A percentile compares a stretch with the other conserved stretches of the same genome.
Conservation (phyloP, 2,113 vertebrate genomes). For the Rissa tridactyla region DNA sequence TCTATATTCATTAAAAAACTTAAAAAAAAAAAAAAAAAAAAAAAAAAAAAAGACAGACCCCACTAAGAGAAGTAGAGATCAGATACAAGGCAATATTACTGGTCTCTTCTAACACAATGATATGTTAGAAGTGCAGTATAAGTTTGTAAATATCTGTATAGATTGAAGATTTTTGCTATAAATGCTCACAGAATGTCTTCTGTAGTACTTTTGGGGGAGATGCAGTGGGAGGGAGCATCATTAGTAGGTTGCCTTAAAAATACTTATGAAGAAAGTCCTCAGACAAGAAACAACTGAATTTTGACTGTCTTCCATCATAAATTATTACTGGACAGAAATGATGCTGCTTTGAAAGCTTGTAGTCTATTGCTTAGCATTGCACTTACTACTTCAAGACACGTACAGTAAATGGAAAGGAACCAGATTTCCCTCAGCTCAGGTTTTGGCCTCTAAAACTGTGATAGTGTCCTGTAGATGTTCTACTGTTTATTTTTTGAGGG, state of each 20-base stretch:
- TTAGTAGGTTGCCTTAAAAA: neutral
- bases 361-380: neutral
- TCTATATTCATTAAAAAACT: neutral
- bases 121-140: neutral
- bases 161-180: neutral
- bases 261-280: neutral
- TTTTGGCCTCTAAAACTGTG: neutral
- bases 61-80: neutral
- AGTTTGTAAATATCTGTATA: neutral
- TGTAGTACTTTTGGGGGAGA: neutral
- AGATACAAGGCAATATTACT: neutral
- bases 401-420: neutral
- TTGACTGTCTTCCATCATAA: neutral
- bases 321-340: neutral
- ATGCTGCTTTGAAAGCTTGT: neutral
- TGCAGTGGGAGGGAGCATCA: neutral
- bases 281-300: neutral
- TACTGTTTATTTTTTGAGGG: neutral
- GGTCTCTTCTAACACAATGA: neutral
- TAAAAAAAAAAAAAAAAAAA: neutral
- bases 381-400: neutral
- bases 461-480: neutral
- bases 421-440: neutral
- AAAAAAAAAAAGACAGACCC: neutral
- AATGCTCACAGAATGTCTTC: neutral